Percentiles rank a stretch among this genome's conserved stretches.
phyloP scores from a whole-genome alignment of 2,113 vertebrate species.

The Paramormyrops kingsleyae region DNA sequence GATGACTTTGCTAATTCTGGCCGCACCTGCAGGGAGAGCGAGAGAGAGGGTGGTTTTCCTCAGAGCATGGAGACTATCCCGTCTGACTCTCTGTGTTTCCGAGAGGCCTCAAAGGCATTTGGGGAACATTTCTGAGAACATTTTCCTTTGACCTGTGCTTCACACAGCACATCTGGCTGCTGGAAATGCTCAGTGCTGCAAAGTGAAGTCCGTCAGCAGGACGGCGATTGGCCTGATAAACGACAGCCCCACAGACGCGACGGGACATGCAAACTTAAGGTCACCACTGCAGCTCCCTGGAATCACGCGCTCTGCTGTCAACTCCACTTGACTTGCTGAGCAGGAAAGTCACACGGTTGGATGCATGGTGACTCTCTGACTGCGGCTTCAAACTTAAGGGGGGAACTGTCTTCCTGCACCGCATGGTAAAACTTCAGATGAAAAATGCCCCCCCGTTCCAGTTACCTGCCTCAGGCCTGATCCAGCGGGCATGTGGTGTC shows the following conservation, averaged over 20 bases:
- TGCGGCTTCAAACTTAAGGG: not conserved
- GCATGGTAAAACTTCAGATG: not conserved
- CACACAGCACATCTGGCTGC: not conserved
- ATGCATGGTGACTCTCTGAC: not conserved
- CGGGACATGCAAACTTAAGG: not conserved
- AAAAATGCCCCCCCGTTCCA: not conserved
- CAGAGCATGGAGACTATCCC: not conserved
- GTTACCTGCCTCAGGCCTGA: not conserved
- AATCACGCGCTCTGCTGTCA: not conserved
- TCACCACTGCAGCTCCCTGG: not conserved
- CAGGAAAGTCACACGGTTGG: not conserved
- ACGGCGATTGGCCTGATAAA: not conserved
- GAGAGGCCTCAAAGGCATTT: not conserved
- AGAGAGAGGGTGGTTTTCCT: not conserved
- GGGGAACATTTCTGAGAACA: not conserved
- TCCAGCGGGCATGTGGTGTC: not conserved
- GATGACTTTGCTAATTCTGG: constrained; percentile 6
- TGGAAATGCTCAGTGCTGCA: not conserved
- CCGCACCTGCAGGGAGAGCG: not conserved
- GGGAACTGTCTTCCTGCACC: not conserved
- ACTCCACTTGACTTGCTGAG: not conserved
- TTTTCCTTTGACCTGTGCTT: not conserved
- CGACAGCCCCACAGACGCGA: not conserved
- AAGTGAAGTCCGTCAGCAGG: not conserved
- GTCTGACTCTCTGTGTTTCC: not conserved